Base-by-base conservation (phyloP, 92 coral and sea anemone species). In the Actinostola sp. region DNA sequence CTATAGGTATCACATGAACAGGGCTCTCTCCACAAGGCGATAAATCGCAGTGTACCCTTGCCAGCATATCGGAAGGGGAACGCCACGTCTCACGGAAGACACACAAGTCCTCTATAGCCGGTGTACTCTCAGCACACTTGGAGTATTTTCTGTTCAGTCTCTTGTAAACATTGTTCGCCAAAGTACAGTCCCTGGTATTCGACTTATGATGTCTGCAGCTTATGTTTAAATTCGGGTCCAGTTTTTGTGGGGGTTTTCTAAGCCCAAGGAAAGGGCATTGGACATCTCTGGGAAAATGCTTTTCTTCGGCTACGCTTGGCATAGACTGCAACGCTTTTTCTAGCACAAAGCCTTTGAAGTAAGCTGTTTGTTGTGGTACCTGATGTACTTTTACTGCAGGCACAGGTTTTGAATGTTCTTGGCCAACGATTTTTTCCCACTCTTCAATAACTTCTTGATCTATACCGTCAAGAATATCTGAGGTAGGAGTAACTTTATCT, bases 161-260 rank as follows among this genome's bases (percentile, higher is more conserved):
- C 19, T 52, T 77, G 68, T 90, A 90, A 15, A 76, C 87, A 39
- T 70, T 61, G 21, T 70, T 71, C 0, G 97, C 97, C 46, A 51
- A 59, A 14, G 35, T 42, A 35, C 97, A 90, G 38, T 78, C 79
- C 23, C 44, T 66, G 10, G 74, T 42, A 26, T 73, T 50, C 11
- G 67, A 57, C 25, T n/a, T 42, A 51, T 66, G 92, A 54, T 72
- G 80, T 51, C 60, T 56, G 50, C 97, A 90, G 50, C 42, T 61
- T 5, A 61, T 79, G 19, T 89, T 81, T 14, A 33, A 30, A 2
- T 14, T 13, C 32, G 44, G 9, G 42, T 6, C 38, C 2, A 26
- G 20, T n/a, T 46, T 59, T 2, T 23, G 5, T 16, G 33, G 29
- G 24, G 15, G 25, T 55, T 71, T 71, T 36, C 73, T 36, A 31